These are phyloP conservation scores for Adelosebastes latens DNA, from an alignment of 2,797 vertebrate genomes.

Conservation along the genomic window DNA sequence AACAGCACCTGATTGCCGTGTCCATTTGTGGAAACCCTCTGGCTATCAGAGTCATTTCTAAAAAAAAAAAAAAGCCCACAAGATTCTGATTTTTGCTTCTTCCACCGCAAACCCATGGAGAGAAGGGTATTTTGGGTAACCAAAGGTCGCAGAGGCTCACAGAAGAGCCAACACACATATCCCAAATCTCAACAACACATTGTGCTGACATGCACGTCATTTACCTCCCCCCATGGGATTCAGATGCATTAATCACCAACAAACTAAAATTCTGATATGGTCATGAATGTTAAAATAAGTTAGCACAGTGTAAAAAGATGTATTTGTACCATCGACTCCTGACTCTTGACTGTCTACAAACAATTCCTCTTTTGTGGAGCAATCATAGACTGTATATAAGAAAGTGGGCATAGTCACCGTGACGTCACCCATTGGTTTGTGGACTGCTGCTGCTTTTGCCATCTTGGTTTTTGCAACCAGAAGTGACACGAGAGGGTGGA, in stretches of 20 bases:
- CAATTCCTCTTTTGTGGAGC: not conserved
- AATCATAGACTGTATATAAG: too few species aligned
- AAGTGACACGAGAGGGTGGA: too few species aligned
- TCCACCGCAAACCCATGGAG: not conserved
- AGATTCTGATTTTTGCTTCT: too few species aligned
- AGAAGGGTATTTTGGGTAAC: not conserved
- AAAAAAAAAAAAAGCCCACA: not conserved
- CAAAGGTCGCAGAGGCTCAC: not conserved
- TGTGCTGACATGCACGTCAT: not conserved
- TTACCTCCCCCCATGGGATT: not conserved
- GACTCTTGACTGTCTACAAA: not conserved
- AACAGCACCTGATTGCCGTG: constrained; percentile 23
- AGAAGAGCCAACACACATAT: not conserved
- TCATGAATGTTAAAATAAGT: not conserved
- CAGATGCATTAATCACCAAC: not conserved
- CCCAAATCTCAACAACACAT: not conserved
- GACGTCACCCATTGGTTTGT: too few species aligned
- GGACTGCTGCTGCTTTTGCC: too few species aligned
- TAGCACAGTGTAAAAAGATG: not conserved
- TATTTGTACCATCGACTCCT: not conserved
- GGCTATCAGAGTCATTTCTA: not conserved
- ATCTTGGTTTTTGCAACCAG: too few species aligned
- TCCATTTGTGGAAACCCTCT: not conserved
- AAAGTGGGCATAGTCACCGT: too few species aligned
- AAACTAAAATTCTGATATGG: not conserved